These are phyloP conservation scores for Lepetodrilus schrolli DNA, from an alignment of 2,888 invertebrate genomes.

Conservation along the genomic window DNA sequence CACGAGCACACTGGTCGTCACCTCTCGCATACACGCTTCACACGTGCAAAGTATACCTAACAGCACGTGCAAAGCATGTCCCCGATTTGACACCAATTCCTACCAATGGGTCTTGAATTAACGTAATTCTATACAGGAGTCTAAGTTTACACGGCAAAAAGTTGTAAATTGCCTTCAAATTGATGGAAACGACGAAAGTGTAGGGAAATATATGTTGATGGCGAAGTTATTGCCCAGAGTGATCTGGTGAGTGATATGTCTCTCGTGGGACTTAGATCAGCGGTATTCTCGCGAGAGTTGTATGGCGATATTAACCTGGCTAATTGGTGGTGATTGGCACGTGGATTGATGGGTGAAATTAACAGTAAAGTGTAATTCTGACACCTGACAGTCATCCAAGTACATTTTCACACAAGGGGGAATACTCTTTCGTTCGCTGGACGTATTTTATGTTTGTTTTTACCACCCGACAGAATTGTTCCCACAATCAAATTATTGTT, in stretches of 20 bases:
- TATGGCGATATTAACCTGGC: not conserved
- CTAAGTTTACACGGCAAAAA: not conserved
- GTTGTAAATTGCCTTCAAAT: conserved; percentile 22
- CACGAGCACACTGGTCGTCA: not conserved
- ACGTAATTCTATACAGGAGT: not conserved
- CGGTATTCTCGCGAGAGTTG: conserved; percentile 16
- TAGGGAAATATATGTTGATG: conserved; percentile 12
- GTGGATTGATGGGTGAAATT: conserved; percentile 25
- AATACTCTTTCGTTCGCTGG: too few relatives aligned
- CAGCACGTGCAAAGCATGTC: conserved; percentile 20
- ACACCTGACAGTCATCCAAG: conserved; percentile 2
- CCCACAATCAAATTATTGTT: too few relatives aligned
- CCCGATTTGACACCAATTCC: conserved; percentile 12
- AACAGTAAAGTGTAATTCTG: conserved; percentile 7
- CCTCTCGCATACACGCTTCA: not conserved
- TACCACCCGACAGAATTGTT: too few relatives aligned
- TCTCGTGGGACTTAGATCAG: not conserved
- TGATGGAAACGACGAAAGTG: not conserved
- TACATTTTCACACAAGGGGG: conserved; percentile 1
- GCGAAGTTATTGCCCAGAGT: not conserved
- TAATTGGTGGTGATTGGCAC: conserved; percentile 22
- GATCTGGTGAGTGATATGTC: conserved; percentile 1
- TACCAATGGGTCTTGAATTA: conserved; percentile 10
- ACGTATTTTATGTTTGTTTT: too few relatives aligned
- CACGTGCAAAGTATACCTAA: not conserved